Evolutionary conservation across 2,797 vertebrate species (phyloP).

Genomic region (Acomys russatus): DNA sequence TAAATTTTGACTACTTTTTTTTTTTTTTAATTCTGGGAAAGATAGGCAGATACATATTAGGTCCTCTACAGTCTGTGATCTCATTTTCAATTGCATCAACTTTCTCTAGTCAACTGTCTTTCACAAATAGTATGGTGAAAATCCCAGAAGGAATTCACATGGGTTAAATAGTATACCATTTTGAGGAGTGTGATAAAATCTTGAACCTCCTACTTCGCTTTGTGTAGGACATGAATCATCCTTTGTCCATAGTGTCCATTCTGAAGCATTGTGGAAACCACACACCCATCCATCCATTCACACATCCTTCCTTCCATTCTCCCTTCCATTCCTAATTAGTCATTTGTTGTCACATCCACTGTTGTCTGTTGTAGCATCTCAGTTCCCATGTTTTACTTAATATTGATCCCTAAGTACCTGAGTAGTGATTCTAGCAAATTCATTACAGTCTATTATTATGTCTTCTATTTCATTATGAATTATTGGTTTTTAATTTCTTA

Average conservation of each 20-base stretch:
- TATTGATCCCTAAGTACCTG: background rate
- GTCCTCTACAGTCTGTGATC: background rate
- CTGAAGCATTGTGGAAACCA: background rate
- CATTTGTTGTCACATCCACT: background rate
- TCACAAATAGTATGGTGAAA: background rate
- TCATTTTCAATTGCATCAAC: background rate
- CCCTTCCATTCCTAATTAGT: background rate
- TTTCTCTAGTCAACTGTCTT: background rate
- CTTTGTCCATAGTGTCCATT: background rate
- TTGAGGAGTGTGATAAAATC: background rate
- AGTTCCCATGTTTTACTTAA: background rate
- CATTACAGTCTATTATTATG: background rate
- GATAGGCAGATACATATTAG: background rate
- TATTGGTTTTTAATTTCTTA: background rate
- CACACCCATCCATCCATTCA: background rate
- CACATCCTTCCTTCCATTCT: background rate
- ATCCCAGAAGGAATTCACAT: background rate
- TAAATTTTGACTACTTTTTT: slow-evolving; percentile 71
- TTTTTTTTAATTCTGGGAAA: background rate
- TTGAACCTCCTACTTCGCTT: background rate
- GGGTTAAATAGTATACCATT: background rate
- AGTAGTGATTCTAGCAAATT: background rate
- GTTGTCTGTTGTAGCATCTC: background rate
- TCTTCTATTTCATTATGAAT: background rate
- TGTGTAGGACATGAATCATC: background rate